Conservation (phyloP, 2,113 vertebrate species). For the Emydocephalus ijimae region DNA sequence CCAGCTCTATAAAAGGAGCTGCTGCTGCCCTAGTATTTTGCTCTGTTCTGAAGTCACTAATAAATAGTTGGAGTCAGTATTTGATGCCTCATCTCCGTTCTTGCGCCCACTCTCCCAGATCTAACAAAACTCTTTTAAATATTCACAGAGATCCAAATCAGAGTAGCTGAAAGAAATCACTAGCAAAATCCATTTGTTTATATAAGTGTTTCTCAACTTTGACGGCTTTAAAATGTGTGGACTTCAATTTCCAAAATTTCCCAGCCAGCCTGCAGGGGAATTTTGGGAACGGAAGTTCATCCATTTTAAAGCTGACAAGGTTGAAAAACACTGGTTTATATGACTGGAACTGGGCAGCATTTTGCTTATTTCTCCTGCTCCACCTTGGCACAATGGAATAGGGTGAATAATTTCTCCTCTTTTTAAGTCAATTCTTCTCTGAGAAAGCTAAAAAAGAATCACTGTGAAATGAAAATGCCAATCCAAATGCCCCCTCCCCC, state of each 20-base stretch:
- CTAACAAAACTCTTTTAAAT: neutral
- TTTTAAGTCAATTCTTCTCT: neutral
- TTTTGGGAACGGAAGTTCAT: neutral
- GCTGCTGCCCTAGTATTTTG: too few relatives aligned
- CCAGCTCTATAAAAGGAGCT: too few relatives aligned
- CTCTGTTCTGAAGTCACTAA: too few relatives aligned
- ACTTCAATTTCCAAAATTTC: neutral
- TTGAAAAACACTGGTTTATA: neutral
- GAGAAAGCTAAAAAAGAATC: neutral
- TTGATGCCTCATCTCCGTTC: too few relatives aligned
- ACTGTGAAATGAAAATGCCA: neutral
- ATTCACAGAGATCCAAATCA: neutral
- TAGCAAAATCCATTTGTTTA: neutral
- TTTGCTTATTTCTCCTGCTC: neutral
- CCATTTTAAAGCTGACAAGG: neutral
- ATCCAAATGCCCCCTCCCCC: neutral
- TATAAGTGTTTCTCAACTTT: neutral
- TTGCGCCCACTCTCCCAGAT: too few relatives aligned
- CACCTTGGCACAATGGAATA: neutral
- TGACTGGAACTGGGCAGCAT: neutral
- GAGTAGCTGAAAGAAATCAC: neutral
- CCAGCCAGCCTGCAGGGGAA: neutral
- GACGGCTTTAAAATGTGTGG: neutral
- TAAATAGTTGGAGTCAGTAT: too few relatives aligned
- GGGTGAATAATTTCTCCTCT: neutral